Conservation (phyloP, 2,113 vertebrate species). For the Bostrychus sinensis region DNA sequence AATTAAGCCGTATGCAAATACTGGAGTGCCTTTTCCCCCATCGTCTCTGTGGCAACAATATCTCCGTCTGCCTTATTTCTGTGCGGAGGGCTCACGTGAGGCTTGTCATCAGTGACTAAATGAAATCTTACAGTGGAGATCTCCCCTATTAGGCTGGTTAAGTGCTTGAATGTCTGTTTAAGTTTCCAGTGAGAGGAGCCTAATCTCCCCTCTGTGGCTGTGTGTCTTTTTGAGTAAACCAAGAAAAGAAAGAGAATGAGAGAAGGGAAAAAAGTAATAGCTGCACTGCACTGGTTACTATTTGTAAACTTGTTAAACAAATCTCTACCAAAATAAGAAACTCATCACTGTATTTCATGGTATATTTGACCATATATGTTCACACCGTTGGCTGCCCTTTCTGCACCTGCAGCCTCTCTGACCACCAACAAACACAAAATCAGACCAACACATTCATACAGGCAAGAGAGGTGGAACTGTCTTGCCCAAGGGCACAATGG, state of each 20-base stretch:
- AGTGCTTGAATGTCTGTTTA: constrained; percentile 69
- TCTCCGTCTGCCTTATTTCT: constrained; percentile 58
- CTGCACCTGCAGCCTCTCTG: too few species aligned
- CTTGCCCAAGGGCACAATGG: too few species aligned
- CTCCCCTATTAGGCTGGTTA: constrained; percentile 70
- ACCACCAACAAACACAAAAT: too few species aligned
- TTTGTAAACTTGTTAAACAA: too few species aligned
- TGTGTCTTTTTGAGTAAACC: not conserved
- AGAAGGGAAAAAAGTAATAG: constrained; percentile 8
- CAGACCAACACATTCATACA: too few species aligned
- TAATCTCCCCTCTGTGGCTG: constrained; percentile 52
- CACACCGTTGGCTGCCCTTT: too few species aligned
- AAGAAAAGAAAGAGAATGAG: not conserved
- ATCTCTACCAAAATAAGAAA: too few species aligned
- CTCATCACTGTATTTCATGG: too few species aligned
- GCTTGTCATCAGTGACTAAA: constrained; percentile 71
- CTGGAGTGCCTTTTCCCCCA: constrained; percentile 68
- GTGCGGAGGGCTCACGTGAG: constrained; percentile 49
- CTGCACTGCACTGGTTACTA: not conserved
- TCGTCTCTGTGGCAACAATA: constrained; percentile 69
- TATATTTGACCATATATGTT: too few species aligned
- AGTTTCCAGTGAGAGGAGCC: constrained; percentile 72
- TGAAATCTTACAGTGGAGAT: constrained; percentile 76
- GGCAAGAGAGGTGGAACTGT: too few species aligned
- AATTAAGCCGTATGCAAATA: constrained; percentile 81